Percentiles rank a stretch among this genome's conserved stretches.
Conservation (phyloP, 2,113 vertebrate species). For the Geococcyx californianus region DNA sequence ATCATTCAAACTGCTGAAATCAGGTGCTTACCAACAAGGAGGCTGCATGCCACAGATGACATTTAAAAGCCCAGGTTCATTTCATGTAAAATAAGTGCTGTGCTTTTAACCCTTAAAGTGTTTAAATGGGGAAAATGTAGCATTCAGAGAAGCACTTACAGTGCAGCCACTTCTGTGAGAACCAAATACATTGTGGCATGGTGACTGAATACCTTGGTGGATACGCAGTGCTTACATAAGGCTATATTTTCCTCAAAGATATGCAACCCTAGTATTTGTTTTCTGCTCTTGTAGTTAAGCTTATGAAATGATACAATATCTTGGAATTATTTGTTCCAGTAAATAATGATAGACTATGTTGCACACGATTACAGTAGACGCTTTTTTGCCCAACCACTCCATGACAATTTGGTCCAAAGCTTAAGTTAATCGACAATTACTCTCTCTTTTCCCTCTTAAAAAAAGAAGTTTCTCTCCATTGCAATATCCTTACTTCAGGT, state of each 20-base stretch:
- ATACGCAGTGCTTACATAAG: neutral
- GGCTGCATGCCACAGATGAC: conserved; percentile 1
- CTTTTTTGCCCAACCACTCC: neutral
- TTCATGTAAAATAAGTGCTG: neutral
- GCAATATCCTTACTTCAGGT: conserved; percentile 12
- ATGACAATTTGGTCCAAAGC: neutral
- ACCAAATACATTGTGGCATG: neutral
- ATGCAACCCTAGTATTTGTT: neutral
- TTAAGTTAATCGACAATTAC: neutral
- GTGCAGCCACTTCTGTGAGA: neutral
- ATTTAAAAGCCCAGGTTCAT: conserved; percentile 47
- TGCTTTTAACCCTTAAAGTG: conserved; percentile 46
- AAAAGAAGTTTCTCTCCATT: neutral
- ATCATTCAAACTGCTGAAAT: conserved; percentile 45
- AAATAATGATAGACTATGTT: neutral
- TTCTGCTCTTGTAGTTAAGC: neutral
- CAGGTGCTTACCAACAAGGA: conserved; percentile 29
- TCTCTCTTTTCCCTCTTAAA: neutral
- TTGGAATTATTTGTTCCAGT: neutral
- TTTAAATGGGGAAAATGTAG: neutral
- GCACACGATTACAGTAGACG: neutral
- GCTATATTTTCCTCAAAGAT: neutral
- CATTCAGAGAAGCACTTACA: neutral
- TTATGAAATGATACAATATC: neutral
- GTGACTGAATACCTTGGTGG: neutral